phyloP scores from a whole-genome alignment of 2,113 vertebrate species.

The Tylochromis polylepis region DNA sequence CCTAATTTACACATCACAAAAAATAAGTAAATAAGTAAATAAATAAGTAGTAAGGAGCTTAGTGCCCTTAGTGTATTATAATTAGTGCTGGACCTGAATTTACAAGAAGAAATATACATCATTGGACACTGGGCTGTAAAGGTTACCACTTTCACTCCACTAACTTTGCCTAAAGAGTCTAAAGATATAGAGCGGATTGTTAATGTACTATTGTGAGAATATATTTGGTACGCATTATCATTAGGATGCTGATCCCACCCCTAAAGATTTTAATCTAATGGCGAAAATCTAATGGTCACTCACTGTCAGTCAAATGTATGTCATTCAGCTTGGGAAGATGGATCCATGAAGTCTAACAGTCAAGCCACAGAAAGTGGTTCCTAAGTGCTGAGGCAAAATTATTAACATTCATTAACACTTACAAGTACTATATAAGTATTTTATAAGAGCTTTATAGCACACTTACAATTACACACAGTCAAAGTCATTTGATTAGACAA shows the following conservation, averaged over 20 bases:
- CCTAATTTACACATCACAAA: not conserved
- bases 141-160: not conserved
- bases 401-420: not conserved
- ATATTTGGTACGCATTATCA: not conserved
- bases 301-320: not conserved
- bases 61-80: not conserved
- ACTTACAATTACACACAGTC: not conserved
- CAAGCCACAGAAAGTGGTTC: not conserved
- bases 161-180: not conserved
- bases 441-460: not conserved
- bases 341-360: not conserved
- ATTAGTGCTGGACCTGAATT: not conserved
- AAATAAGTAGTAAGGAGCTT: not conserved
- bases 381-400: not conserved
- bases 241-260: not conserved
- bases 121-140: not conserved
- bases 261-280: not conserved
- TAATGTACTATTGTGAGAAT: not conserved
- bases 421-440: not conserved
- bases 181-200: not conserved
- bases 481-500: not conserved
- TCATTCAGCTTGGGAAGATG: not conserved
- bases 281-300: not conserved
- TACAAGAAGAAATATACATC: not conserved
- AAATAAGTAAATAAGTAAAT: not conserved